Evolutionary conservation across 1,140 invertebrate species (phyloP).

Genomic region (Nebria ingens): DNA sequence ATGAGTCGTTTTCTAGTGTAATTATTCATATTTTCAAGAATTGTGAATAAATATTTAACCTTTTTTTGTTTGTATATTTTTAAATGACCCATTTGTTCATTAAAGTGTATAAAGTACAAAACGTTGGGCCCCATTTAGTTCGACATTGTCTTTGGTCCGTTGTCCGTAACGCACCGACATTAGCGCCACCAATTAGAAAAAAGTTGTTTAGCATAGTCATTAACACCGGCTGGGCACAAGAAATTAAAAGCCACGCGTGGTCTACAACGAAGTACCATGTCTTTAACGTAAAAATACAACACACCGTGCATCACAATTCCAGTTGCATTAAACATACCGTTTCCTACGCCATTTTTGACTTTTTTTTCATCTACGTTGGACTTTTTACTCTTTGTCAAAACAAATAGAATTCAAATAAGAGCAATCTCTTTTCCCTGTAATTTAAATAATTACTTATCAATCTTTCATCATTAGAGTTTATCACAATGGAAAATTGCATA

Average conservation of each 20-base stretch:
- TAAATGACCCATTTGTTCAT: conserved; percentile 8
- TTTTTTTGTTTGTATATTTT: background rate
- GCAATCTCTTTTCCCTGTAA: too few species aligned
- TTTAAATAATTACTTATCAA: too few species aligned
- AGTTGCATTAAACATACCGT: background rate
- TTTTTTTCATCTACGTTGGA: too few species aligned
- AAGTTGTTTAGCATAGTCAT: conserved; percentile 8
- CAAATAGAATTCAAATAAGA: too few species aligned
- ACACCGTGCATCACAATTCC: background rate
- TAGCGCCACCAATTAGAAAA: conserved; percentile 9
- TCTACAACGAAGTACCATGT: background rate
- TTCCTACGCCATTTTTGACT: too few species aligned
- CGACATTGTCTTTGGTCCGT: background rate
- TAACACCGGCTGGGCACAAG: conserved; percentile 1
- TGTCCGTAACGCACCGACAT: conserved; percentile 7
- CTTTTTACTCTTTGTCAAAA: too few species aligned
- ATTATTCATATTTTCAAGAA: too few species aligned
- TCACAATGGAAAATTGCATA: too few species aligned
- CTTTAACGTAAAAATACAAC: background rate
- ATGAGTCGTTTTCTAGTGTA: too few species aligned
- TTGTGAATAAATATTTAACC: background rate
- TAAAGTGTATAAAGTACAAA: conserved; percentile 9
- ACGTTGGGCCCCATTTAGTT: conserved; percentile 6
- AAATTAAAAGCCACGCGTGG: background rate
- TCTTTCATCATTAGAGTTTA: too few species aligned